A percentile compares a stretch with the other conserved stretches of the same genome.
Evolutionary conservation across 2,888 invertebrate genomes (phyloP).

Genomic region (Melinaea marsaeus): DNA sequence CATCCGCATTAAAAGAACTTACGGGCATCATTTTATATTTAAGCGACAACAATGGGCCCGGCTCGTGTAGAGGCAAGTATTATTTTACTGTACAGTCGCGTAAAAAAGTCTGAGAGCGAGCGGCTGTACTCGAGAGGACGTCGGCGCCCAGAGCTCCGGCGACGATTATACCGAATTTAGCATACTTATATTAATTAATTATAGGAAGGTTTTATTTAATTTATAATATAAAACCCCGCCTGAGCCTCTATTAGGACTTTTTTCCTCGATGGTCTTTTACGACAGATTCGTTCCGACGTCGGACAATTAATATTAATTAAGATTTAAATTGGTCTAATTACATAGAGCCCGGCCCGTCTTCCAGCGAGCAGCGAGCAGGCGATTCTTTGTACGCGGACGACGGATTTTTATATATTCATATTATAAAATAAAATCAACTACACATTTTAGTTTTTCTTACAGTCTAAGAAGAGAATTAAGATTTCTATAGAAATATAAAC

Average conservation of each 20-base stretch:
- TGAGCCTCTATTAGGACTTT: slow-evolving; percentile 46
- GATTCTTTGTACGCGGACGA: slow-evolving; percentile 51
- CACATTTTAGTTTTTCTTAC: slow-evolving; percentile 1
- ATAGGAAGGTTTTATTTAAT: slow-evolving; percentile 34
- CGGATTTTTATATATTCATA: slow-evolving; percentile 46
- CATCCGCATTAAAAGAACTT: slow-evolving; percentile 72
- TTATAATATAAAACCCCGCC: slow-evolving; percentile 46
- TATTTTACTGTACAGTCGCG: slow-evolving; percentile 64
- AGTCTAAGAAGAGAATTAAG: slow-evolving; percentile 19
- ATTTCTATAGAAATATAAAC: slow-evolving; percentile 18
- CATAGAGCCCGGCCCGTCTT: slow-evolving; percentile 70
- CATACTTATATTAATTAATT: slow-evolving; percentile 26
- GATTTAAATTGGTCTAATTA: slow-evolving; percentile 79
- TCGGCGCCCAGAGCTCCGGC: slow-evolving; percentile 27
- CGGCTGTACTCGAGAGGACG: slow-evolving; percentile 39
- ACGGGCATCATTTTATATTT: slow-evolving; percentile 65
- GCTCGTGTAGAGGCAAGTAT: slow-evolving; percentile 58
- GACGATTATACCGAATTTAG: slow-evolving; percentile 32
- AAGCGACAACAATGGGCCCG: slow-evolving; percentile 62
- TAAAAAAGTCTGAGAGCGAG: slow-evolving; percentile 46
- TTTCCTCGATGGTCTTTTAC: slow-evolving; percentile 63
- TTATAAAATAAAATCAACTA: slow-evolving; percentile 18
- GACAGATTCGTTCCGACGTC: slow-evolving; percentile 75
- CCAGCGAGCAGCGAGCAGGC: slow-evolving; percentile 54
- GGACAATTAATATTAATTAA: slow-evolving; percentile 78